These are phyloP conservation scores for Macrotus californicus DNA, from an alignment of 2,113 vertebrate species.

Conservation along the genomic window DNA sequence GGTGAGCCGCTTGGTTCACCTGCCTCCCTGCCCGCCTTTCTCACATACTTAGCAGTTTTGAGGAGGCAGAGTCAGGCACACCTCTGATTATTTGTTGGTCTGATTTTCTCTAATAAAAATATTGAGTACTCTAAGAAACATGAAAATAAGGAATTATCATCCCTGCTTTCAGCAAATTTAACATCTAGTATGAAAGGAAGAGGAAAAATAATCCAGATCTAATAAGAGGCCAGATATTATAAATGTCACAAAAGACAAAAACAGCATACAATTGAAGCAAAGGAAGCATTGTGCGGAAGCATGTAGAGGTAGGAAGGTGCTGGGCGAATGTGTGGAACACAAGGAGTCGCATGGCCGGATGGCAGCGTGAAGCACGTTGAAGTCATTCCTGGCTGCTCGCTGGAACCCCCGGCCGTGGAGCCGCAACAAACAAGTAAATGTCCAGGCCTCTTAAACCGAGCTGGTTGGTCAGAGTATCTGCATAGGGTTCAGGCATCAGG, in stretches of 20 bases:
- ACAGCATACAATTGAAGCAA: neutral
- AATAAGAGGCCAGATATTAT: neutral
- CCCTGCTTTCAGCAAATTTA: slow-evolving; percentile 28
- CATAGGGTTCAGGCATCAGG: neutral
- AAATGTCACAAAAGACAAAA: neutral
- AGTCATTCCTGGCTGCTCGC: neutral
- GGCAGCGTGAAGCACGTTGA: neutral
- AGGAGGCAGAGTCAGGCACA: neutral
- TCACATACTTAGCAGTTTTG: neutral
- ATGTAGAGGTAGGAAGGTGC: neutral
- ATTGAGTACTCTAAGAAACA: slow-evolving; percentile 3
- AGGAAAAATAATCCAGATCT: neutral
- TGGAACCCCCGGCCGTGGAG: neutral
- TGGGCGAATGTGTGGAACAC: neutral
- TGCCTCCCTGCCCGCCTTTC: neutral
- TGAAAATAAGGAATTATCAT: slow-evolving; percentile 28
- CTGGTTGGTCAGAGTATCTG: neutral
- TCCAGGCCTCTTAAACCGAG: neutral
- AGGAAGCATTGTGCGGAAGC: neutral
- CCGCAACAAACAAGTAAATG: neutral
- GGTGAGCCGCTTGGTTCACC: neutral
- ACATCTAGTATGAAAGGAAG: slow-evolving; percentile 19
- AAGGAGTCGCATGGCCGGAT: neutral
- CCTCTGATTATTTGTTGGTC: slow-evolving; percentile 1
- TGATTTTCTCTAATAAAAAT: slow-evolving; percentile 39